These are phyloP conservation scores for Haliclona indistincta DNA, from an alignment of 37 sponge, comb jelly and placozoan genomes.

Conservation along the genomic window DNA sequence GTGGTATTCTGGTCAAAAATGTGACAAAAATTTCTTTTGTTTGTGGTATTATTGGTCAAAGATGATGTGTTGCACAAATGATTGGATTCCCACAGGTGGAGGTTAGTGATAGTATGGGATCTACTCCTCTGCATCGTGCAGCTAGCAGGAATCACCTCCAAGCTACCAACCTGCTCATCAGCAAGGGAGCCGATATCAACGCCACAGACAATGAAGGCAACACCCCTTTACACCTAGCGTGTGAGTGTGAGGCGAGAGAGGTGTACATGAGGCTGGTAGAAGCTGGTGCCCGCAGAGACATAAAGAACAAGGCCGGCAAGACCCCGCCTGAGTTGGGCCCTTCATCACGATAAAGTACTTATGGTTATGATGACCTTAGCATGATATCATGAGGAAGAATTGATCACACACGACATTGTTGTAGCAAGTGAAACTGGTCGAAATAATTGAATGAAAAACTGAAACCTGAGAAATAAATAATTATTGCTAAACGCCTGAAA, in stretches of 20 bases:
- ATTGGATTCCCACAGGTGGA: too few species aligned
- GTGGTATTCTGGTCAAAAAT: too few species aligned
- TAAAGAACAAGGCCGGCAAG: slow-evolving; percentile 51
- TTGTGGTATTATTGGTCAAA: too few species aligned
- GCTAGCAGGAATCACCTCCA: slow-evolving; percentile 23
- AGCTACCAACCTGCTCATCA: slow-evolving; percentile 21
- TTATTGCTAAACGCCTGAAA: too few species aligned
- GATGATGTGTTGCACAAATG: too few species aligned
- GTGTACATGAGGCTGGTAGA: slow-evolving; percentile 31
- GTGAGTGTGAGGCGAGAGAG: slow-evolving; percentile 33
- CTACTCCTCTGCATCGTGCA: slow-evolving; percentile 54
- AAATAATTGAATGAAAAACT: too few species aligned
- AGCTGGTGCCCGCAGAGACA: slow-evolving; percentile 33
- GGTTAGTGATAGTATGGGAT: slow-evolving; percentile 25
- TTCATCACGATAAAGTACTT: too few species aligned
- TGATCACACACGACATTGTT: not conserved
- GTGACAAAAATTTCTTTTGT: too few species aligned
- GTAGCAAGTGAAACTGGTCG: not conserved
- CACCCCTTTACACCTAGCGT: slow-evolving; percentile 63
- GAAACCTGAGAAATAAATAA: too few species aligned
- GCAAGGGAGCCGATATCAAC: slow-evolving; percentile 32
- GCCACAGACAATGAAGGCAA: slow-evolving; percentile 59
- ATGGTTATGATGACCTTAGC: too few species aligned
- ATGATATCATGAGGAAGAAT: too few species aligned
- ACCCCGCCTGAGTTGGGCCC: slow-evolving; percentile 26